Evolutionary conservation across 2,797 vertebrate species (phyloP).

Genomic region (Tachyglossus aculeatus): DNA sequence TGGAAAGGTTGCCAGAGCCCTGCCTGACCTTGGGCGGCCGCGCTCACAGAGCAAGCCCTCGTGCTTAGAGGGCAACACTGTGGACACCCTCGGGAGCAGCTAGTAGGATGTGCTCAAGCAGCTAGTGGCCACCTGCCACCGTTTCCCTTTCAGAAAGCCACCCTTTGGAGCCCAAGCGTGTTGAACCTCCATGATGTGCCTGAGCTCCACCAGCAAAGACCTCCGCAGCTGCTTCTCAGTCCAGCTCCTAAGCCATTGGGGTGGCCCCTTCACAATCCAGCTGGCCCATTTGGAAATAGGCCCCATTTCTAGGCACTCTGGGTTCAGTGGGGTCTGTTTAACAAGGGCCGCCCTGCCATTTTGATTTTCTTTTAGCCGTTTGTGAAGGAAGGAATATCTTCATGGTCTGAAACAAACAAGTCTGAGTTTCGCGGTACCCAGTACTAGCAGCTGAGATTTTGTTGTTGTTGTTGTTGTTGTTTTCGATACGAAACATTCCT

Average conservation of each 20-base stretch:
- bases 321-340: neutral
- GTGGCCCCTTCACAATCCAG: neutral
- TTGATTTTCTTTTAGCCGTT: conserved; percentile 45
- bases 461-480: conserved; percentile 16
- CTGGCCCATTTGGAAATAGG: neutral
- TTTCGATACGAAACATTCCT: conserved; percentile 68
- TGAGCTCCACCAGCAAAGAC: conserved; percentile 45
- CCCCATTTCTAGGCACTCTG: no score
- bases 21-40: neutral
- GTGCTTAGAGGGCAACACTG: conserved; percentile 14
- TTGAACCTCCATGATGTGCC: conserved; percentile 10
- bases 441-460: neutral
- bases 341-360: conserved; percentile 17
- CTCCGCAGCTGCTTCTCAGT: neutral
- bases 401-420: conserved; percentile 17
- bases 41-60: conserved; percentile 31
- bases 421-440: conserved; percentile 49
- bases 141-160: conserved; percentile 30
- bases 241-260: neutral
- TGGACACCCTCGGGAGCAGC: neutral
- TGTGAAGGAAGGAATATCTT: conserved; percentile 44
- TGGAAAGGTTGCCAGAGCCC: conserved; percentile 24
- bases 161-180: conserved; percentile 42
- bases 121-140: neutral
- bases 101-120: neutral